phyloP scores from a whole-genome alignment of 2,113 vertebrate genomes.

The Girardinichthys multiradiatus region DNA sequence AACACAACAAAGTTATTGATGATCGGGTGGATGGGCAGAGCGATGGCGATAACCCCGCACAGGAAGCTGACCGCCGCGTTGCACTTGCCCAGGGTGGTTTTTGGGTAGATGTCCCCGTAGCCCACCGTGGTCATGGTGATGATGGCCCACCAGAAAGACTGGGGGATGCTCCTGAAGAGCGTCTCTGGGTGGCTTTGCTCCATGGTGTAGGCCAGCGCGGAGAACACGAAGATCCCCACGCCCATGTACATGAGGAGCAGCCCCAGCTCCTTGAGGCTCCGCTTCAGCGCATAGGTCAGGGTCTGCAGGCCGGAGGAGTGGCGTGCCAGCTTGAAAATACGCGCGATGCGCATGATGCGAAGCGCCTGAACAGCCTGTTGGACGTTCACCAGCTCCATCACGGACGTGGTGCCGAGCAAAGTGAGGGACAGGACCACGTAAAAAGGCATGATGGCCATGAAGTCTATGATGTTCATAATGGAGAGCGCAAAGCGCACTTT shows the following conservation, averaged over 20 bases:
- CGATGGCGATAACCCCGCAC: conserved; percentile 95
- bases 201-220: conserved; percentile 94
- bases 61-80: conserved; percentile 97
- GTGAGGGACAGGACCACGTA: conserved; percentile 92
- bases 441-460: conserved; percentile 93
- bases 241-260: conserved; percentile 97
- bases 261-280: conserved; percentile 94
- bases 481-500: conserved; percentile 90
- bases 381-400: conserved; percentile 93
- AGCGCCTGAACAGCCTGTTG: conserved; percentile 95
- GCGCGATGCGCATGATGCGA: conserved; percentile 92
- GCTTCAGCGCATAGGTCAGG: conserved; percentile 92
- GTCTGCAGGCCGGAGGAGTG: conserved; percentile 95
- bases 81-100: conserved; percentile 94
- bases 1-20: conserved; percentile 98
- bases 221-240: conserved; percentile 97
- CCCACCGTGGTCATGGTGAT: conserved; percentile 99
- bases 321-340: conserved; percentile 95
- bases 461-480: conserved; percentile 95
- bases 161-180: conserved; percentile 97
- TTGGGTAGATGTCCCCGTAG: conserved; percentile 97
- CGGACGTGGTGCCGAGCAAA: conserved; percentile 86
- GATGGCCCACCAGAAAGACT: conserved; percentile 99
- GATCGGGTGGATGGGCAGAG: conserved; percentile 96
- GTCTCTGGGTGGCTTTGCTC: conserved; percentile 97